Percentiles rank a stretch among this genome's conserved stretches.
These are phyloP conservation scores for Opisthocomus hoazin DNA, from an alignment of 2,113 vertebrate species.

Conservation along the genomic window DNA sequence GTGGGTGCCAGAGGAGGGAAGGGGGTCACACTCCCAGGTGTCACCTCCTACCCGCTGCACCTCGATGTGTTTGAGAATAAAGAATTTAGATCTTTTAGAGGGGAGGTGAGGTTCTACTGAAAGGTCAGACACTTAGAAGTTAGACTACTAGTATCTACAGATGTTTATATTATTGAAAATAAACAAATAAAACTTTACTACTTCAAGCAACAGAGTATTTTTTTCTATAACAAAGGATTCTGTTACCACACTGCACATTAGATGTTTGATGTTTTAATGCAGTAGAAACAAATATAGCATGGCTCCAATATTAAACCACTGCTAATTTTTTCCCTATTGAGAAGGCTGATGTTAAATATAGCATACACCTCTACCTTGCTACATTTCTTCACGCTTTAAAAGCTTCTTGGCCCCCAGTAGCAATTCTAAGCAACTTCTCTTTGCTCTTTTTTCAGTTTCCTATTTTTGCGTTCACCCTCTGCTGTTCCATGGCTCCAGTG, in stretches of 20 bases:
- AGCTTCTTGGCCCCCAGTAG: not conserved
- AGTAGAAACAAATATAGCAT: not conserved
- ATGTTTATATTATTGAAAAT: not conserved
- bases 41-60: not conserved
- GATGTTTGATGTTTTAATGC: not conserved
- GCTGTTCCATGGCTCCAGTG: not conserved
- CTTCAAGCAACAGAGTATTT: not conserved
- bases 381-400: not conserved
- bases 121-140: not conserved
- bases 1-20: not conserved
- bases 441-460: not conserved
- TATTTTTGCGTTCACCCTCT: not conserved
- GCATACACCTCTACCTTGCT: not conserved
- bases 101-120: fast-evolving
- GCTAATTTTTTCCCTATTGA: not conserved
- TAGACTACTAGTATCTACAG: not conserved
- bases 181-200: not conserved
- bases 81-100: not conserved
- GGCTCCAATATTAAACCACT: not conserved
- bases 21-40: not conserved
- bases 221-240: not conserved
- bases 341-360: not conserved
- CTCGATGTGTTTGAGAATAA: not conserved
- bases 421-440: not conserved
- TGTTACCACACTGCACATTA: not conserved